Percentiles rank a stretch among this genome's conserved stretches.
Conservation (phyloP, 2,888 invertebrate genomes). For the Tenthredo mesomela region DNA sequence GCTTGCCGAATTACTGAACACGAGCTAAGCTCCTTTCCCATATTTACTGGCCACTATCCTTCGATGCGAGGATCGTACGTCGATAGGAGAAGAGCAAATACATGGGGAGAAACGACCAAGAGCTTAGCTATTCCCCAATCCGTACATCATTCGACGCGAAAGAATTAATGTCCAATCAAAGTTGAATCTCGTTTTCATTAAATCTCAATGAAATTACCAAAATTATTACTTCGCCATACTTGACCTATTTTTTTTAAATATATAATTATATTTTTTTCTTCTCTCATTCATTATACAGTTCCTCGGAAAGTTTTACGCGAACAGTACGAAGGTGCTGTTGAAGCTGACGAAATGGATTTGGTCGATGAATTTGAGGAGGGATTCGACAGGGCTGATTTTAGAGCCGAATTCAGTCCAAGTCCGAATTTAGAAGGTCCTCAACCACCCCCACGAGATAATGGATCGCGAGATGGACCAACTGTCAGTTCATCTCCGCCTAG, state of each 20-base stretch:
- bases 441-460: constrained; percentile 72
- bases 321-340: constrained; percentile 88
- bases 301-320: constrained; percentile 91
- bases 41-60: constrained; percentile 27
- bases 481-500: constrained; percentile 74
- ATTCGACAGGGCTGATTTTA: constrained; percentile 78
- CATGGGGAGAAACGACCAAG: background rate
- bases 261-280: constrained; percentile 53
- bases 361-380: constrained; percentile 76
- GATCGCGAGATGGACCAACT: constrained; percentile 70
- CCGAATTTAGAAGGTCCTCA: constrained; percentile 77
- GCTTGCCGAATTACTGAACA: constrained; percentile 48
- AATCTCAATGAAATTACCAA: background rate
- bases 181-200: background rate
- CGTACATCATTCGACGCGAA: background rate
- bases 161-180: background rate
- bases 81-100: background rate
- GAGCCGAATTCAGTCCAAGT: constrained; percentile 77
- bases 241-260: background rate
- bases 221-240: background rate
- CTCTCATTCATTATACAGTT: constrained; percentile 80
- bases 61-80: background rate
- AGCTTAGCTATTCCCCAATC: background rate
- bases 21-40: constrained; percentile 46
- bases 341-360: constrained; percentile 85